phyloP scores from a whole-genome alignment of 2,113 vertebrate genomes.

The Corydoras maculifer region DNA sequence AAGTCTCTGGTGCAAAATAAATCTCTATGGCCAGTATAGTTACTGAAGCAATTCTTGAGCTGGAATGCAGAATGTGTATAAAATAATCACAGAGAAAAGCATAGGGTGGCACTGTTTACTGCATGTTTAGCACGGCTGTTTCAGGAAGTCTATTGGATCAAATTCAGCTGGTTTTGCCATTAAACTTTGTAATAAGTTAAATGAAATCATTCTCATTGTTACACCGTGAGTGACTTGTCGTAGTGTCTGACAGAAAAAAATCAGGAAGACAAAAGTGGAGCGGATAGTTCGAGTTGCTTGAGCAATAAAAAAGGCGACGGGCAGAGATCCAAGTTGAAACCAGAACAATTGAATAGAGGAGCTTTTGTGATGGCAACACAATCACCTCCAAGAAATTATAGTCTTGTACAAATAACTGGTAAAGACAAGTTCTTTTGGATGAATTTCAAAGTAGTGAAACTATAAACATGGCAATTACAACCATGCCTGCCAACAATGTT shows the following conservation, averaged over 20 bases:
- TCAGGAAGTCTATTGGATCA: slow-evolving; percentile 72
- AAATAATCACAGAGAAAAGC: too few relatives aligned
- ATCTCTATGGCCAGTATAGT: too few relatives aligned
- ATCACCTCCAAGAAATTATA: slow-evolving; percentile 62
- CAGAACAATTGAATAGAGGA: slow-evolving; percentile 68
- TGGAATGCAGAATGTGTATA: too few relatives aligned
- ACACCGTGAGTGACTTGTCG: slow-evolving; percentile 66
- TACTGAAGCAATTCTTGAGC: too few relatives aligned
- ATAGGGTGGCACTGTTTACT: slow-evolving; percentile 60
- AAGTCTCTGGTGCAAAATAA: too few relatives aligned
- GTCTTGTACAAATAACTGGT: slow-evolving; percentile 58
- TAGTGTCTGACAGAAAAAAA: slow-evolving; percentile 66
- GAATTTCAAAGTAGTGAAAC: slow-evolving; percentile 38
- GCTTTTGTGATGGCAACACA: slow-evolving; percentile 67
- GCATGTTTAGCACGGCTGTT: slow-evolving; percentile 61
- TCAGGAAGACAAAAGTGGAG: slow-evolving; percentile 69
- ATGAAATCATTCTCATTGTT: slow-evolving; percentile 69
- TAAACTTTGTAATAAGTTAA: slow-evolving; percentile 67
- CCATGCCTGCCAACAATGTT: slow-evolving; percentile 23
- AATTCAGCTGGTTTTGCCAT: slow-evolving; percentile 74
- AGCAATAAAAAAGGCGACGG: slow-evolving; percentile 62
- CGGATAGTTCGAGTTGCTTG: slow-evolving; percentile 62
- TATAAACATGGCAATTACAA: slow-evolving; percentile 42
- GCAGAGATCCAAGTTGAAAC: slow-evolving; percentile 56
- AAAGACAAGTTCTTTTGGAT: slow-evolving; percentile 58